Evolutionary conservation across 2,888 invertebrate species (phyloP).

Genomic region (Hypena proboscidalis): DNA sequence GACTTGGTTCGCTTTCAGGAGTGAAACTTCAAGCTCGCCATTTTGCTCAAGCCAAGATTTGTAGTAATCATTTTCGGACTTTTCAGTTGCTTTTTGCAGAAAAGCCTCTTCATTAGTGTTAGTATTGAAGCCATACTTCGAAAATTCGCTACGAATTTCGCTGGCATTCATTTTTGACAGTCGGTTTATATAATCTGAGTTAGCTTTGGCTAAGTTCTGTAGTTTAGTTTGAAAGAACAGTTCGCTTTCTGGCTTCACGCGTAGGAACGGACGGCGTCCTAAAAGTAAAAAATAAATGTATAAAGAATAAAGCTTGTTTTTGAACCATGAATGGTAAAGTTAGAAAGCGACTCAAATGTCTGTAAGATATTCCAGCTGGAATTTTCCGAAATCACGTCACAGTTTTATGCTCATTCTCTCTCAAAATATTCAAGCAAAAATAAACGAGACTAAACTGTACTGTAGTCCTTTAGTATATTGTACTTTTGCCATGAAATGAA

Average conservation of each 20-base stretch:
- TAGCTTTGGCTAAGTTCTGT: constrained; percentile 69
- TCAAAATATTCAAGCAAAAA: not conserved
- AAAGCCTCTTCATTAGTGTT: constrained; percentile 55
- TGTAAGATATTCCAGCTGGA: constrained; percentile 72
- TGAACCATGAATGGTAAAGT: constrained; percentile 79
- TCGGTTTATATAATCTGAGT: constrained; percentile 68
- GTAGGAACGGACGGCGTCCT: constrained; percentile 61
- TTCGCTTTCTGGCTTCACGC: constrained; percentile 79
- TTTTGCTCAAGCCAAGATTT: constrained; percentile 81
- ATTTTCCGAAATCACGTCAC: not conserved
- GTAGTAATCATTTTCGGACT: constrained; percentile 76
- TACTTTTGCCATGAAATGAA: too few relatives aligned
- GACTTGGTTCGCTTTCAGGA: constrained; percentile 68
- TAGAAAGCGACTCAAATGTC: constrained; percentile 70
- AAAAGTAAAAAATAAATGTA: constrained; percentile 38
- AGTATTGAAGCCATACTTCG: constrained; percentile 73
- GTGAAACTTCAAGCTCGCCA: constrained; percentile 78
- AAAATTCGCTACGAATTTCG: constrained; percentile 73
- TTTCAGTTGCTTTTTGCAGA: constrained; percentile 53
- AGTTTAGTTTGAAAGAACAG: constrained; percentile 74
- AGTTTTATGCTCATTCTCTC: not conserved
- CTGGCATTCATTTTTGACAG: constrained; percentile 73
- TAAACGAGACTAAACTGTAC: too few relatives aligned
- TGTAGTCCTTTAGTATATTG: too few relatives aligned
- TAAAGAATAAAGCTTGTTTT: constrained; percentile 21